Evolutionary conservation across 2,888 invertebrate species (phyloP), one percentile per base, ranked within the genome.

Genomic region (Protodeltote pygarga): DNA sequence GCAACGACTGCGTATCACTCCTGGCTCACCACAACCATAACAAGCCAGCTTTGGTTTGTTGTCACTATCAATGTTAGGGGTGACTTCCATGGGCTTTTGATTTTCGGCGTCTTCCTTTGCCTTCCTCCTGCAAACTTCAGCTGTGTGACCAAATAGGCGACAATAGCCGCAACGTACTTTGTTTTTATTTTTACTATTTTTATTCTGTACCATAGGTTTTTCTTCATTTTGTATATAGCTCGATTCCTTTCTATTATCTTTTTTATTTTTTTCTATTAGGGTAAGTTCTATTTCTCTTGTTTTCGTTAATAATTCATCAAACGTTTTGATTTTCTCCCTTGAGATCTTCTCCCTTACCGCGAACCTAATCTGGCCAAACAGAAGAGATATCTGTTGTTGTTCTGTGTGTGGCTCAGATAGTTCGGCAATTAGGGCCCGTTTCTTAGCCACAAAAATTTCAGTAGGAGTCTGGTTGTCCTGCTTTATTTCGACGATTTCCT

Each of bases 11-110:
- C 60, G 33, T 8, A 50, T 27, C 0, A 54, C 44, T 0, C 53
- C 49, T 9, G 53, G 51, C 3, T 35, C 33, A 5, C 63, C 59
- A 37, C 60, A 60, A 1, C 57, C 59, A 14, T 60, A 60, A 44
- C 59, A 63, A 0, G 59, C 8, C 35, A 64, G 34, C 29, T 46
- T 55, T 1, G 41, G 46, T 14, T 33, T 38, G 17, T 2, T 20
- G 3, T 37, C 32, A 10, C 10, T n/a, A 25, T 29, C 3, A 0
- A 24, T 1, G 1, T 23, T 6, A 5, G 20, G 0, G 1, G 20
- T 14, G 1, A 27, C 5, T 33, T 31, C 27, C 0, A 16, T 15
- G 11, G 27, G 13, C 20, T 24, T 6, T 8, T 28, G 24, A n/a
- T 39, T 27, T 28, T 27, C 37, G 1, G 8, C 2, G 17, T 29